phyloP scores from a whole-genome alignment of 1,140 invertebrate species.

The Drosophila erecta region DNA sequence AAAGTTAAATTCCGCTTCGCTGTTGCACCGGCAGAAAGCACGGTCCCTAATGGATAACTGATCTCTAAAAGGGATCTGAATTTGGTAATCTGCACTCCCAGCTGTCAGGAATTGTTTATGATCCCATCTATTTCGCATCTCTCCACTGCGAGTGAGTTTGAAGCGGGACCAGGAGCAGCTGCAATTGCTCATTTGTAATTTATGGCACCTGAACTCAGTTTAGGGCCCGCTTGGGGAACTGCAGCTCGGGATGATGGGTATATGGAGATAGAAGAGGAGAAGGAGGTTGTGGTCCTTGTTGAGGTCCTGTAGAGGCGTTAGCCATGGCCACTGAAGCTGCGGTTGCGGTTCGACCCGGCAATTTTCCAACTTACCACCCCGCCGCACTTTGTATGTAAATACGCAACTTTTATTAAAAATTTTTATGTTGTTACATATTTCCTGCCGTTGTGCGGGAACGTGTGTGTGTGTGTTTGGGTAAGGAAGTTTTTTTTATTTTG shows the following conservation, averaged over 20 bases:
- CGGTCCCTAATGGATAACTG: constrained; percentile 7
- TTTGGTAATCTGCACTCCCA: constrained; percentile 28
- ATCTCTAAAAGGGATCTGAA: constrained; percentile 30
- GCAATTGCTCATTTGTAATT: constrained; percentile 78
- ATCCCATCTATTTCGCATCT: constrained; percentile 48
- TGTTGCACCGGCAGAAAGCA: background rate
- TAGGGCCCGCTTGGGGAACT: constrained; percentile 57
- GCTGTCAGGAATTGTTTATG: constrained; percentile 43
- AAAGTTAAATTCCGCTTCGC: background rate
- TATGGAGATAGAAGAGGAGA: background rate
- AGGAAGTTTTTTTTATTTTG: constrained; percentile 47
- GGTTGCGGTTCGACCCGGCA: constrained; percentile 55
- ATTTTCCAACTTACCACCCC: constrained; percentile 39
- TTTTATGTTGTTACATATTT: constrained; percentile 63
- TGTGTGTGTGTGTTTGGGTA: constrained; percentile 1
- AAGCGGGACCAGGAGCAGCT: constrained; percentile 17
- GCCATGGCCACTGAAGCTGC: constrained; percentile 46
- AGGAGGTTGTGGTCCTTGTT: background rate
- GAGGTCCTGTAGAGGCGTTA: constrained; percentile 3
- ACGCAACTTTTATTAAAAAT: constrained; percentile 77
- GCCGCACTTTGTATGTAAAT: constrained; percentile 76
- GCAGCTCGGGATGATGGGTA: background rate
- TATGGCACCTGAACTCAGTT: constrained; percentile 69
- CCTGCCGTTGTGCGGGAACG: constrained; percentile 7
- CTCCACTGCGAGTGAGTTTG: constrained; percentile 10